phyloP scores from a whole-genome alignment of 2,888 invertebrate species.

The Smittia aterrima region DNA sequence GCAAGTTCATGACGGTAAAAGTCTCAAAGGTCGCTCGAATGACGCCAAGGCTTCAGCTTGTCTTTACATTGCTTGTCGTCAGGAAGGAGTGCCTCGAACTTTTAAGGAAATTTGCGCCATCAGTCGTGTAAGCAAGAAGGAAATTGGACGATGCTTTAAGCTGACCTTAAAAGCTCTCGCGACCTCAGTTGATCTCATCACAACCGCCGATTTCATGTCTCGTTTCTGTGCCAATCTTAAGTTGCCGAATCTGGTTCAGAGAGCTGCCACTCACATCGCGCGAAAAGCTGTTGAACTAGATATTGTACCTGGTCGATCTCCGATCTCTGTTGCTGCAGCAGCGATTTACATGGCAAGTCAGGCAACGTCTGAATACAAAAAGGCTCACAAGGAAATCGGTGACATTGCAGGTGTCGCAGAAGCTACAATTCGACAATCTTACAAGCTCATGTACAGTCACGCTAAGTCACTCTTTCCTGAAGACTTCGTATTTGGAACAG shows the following conservation, averaged over 20 bases:
- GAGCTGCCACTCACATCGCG: constrained; percentile 95
- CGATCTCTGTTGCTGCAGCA: constrained; percentile 98
- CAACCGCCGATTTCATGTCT: constrained; percentile 99
- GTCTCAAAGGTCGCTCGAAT: constrained; percentile 91
- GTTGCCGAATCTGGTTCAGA: constrained; percentile 81
- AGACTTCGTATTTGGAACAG: constrained; percentile 93
- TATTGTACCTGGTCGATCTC: constrained; percentile 95
- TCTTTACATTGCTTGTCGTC: constrained; percentile 96
- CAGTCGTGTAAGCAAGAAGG: constrained; percentile 97
- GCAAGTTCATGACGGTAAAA: constrained; percentile 96
- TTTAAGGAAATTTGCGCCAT: constrained; percentile 99
- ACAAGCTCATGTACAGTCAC: constrained; percentile 94
- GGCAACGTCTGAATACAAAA: constrained; percentile 88
- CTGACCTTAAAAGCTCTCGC: constrained; percentile 92
- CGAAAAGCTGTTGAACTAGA: constrained; percentile 95
- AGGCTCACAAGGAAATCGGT: constrained; percentile 95
- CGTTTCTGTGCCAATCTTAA: constrained; percentile 94
- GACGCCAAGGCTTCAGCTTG: constrained; percentile 99
- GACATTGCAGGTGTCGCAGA: constrained; percentile 98
- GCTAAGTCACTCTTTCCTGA: constrained; percentile 91
- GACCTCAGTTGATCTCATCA: constrained; percentile 95
- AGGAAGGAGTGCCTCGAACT: constrained; percentile 97
- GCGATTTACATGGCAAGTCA: constrained; percentile 99
- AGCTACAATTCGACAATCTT: constrained; percentile 95
- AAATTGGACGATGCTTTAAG: constrained; percentile 98